Evolutionary conservation across 2,113 vertebrate species (phyloP).

Genomic region (Podarcis cretensis): DNA sequence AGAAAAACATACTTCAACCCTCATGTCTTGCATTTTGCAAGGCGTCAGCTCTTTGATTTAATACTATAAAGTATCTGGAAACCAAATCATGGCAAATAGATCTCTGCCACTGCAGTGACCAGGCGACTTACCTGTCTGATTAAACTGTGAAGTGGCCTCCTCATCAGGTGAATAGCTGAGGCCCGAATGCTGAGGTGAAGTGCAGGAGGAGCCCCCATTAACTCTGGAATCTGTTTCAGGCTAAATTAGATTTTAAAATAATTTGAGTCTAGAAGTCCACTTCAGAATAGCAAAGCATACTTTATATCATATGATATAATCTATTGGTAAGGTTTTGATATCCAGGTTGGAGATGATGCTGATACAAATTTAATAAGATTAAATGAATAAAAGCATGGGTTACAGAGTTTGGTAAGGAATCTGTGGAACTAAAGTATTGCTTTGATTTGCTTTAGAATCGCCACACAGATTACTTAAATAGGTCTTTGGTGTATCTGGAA

Average conservation of each 20-base stretch:
- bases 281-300: neutral
- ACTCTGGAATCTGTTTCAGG: slow-evolving; percentile 87
- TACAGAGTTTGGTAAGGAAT: neutral
- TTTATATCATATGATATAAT: neutral
- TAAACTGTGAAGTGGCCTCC: slow-evolving; percentile 78
- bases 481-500: neutral
- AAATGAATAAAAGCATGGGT: neutral
- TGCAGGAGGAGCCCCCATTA: slow-evolving; percentile 86
- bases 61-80: neutral
- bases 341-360: neutral
- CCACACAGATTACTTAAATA: neutral
- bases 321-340: neutral
- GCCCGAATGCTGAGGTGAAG: slow-evolving; percentile 75
- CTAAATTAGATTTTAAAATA: slow-evolving; percentile 71
- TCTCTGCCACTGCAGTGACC: neutral
- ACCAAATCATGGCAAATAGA: rapidly evolving
- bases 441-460: neutral
- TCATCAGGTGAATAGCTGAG: slow-evolving; percentile 72
- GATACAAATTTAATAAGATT: neutral
- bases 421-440: neutral
- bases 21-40: neutral
- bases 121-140: slow-evolving; percentile 83
- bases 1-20: neutral
- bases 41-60: neutral
- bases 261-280: neutral